Conservation (phyloP, 1,140 invertebrate genomes). For the Sycobia sp. region DNA sequence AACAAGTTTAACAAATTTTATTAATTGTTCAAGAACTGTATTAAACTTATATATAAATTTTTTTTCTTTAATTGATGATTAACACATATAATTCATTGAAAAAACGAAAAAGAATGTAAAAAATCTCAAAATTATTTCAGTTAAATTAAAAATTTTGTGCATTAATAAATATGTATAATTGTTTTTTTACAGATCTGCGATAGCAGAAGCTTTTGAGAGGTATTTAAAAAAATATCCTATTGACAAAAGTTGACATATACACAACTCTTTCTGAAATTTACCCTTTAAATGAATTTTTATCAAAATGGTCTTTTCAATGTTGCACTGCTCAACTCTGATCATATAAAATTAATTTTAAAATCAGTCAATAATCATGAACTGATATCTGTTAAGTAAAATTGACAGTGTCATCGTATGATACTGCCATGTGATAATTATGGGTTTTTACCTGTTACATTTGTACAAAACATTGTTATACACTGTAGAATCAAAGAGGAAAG, state of each 20-base stretch:
- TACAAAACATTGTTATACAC: constrained; percentile 24
- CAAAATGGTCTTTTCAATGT: background rate
- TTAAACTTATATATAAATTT: too few species aligned
- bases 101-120: background rate
- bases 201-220: constrained; percentile 62
- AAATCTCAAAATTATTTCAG: background rate
- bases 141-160: background rate
- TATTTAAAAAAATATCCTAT: constrained; percentile 62
- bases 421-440: background rate
- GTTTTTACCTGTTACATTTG: constrained; percentile 9
- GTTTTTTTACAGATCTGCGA: constrained; percentile 54
- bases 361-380: too few species aligned
- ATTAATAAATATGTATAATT: constrained; percentile 1
- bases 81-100: too few species aligned
- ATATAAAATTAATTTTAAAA: background rate
- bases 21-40: too few species aligned
- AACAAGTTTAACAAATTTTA: too few species aligned
- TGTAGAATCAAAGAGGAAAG: constrained; percentile 18
- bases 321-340: background rate
- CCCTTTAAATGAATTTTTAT: background rate
- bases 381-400: background rate
- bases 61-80: too few species aligned
- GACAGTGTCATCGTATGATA: constrained; percentile 1
- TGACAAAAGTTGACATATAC: constrained; percentile 45
- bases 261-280: background rate